Evolutionary conservation across 2,888 invertebrate genomes (phyloP), one percentile per base, ranked within the genome.

Genomic region (Noctua janthina): DNA sequence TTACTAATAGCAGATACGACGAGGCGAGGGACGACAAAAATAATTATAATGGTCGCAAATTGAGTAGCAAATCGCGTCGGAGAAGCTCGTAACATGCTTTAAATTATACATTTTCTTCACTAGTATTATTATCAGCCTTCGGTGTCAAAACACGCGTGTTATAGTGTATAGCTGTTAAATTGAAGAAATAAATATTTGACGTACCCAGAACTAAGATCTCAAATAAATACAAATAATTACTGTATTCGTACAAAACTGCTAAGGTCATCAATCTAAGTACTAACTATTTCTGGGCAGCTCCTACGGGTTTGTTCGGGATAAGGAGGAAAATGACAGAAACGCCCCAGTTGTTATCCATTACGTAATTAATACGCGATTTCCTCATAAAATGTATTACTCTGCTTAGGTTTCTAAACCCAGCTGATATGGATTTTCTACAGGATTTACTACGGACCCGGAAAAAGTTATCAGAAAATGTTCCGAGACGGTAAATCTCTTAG

Each of bases 401-500:
- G 64, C 68, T 59, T 35, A 51, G 15, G 64, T 74, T 74, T 20
- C 29, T n/a, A 39, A 75, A 73, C 35, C 15, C 15, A 54, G 23
- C 23, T 69, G 64, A 73, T 78, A 51, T 73, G 64, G 72, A 73
- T 73, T 78, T 83, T 43, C 56, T 56, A 43, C 43, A 11, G 39
- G 23, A 59, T 78, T 83, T 75, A 73, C 35, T 78, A 51, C 56
- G 51, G 15, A 74, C 43, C 56, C n/a, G 74, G 70, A 59, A 82
- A 76, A 81, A 54, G 56, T 54, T 67, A 59, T 67, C 39, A 78
- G 62, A 51, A 74, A 72, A 78, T 68, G 23, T 23, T 71, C 64
- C 8, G 64, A 82, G 70, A 51, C 83, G 13, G 74, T 83, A 78
- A 82, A 78, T 78, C 72, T 71, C 71, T 71, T 35, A 49, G 74